These are phyloP conservation scores for Linnaemya vulpina DNA, from an alignment of 2,888 invertebrate genomes.

Conservation along the genomic window DNA sequence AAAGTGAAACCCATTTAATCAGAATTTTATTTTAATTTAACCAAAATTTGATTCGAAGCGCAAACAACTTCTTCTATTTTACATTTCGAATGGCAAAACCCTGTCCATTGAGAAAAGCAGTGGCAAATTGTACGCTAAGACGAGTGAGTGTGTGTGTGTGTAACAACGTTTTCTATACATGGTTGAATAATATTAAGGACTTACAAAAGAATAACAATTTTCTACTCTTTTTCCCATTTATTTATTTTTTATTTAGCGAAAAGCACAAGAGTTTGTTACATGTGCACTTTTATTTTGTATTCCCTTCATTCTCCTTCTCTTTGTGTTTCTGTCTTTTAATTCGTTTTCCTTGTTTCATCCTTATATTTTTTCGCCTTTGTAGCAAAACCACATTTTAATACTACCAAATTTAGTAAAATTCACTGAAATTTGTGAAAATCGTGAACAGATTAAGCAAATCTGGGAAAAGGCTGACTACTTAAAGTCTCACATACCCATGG, in stretches of 20 bases:
- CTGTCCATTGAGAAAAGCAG: background rate
- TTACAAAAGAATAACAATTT: constrained; percentile 67
- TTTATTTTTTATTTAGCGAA: constrained; percentile 26
- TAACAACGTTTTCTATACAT: constrained; percentile 57
- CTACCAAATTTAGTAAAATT: constrained; percentile 88
- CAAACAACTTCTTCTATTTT: background rate
- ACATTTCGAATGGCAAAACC: background rate
- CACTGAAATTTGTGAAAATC: constrained; percentile 90
- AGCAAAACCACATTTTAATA: constrained; percentile 84
- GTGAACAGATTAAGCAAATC: constrained; percentile 91
- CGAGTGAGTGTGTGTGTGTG: constrained; percentile 22
- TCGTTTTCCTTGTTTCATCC: constrained; percentile 53
- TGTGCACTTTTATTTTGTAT: constrained; percentile 7
- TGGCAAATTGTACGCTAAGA: constrained; percentile 5
- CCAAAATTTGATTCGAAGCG: too few relatives aligned
- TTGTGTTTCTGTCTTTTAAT: constrained; percentile 63
- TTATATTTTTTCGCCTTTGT: constrained; percentile 57
- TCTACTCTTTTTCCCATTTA: constrained; percentile 38
- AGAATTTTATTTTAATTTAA: too few relatives aligned
- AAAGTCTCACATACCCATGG: constrained; percentile 87
- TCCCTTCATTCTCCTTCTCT: constrained; percentile 30
- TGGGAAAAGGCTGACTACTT: constrained; percentile 87
- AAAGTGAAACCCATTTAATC: too few relatives aligned
- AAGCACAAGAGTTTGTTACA: constrained; percentile 15
- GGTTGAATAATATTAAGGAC: constrained; percentile 60